Percentiles rank a stretch among this genome's conserved stretches.
Conservation (phyloP, 2,888 invertebrate species). For the Drosophila niveifrons region DNA sequence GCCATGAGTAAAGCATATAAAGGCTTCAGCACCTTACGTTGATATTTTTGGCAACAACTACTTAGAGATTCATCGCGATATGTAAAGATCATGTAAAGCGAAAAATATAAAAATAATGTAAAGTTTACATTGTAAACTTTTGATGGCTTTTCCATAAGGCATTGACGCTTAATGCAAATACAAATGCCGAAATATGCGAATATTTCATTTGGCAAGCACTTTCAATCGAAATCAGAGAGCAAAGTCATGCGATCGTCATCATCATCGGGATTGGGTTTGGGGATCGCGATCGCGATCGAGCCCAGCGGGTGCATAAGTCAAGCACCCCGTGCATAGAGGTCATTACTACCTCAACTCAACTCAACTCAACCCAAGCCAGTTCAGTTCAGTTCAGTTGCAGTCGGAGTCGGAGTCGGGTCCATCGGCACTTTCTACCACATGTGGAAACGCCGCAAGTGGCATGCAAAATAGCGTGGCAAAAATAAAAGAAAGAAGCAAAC, state of each 20-base stretch:
- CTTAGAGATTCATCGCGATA: not conserved
- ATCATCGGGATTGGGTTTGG: not conserved
- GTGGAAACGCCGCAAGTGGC: constrained; percentile 40
- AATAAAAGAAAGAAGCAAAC: not conserved
- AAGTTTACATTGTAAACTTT: not conserved
- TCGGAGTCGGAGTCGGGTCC: constrained; percentile 23
- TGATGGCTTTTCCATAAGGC: not conserved
- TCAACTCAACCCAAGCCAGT: constrained; percentile 38
- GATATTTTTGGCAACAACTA: not conserved
- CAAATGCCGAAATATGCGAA: not conserved
- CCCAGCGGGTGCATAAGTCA: constrained; percentile 60
- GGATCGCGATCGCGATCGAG: not conserved
- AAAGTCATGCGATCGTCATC: constrained; percentile 41
- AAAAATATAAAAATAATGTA: no score
- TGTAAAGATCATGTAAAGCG: not conserved
- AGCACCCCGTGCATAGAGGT: constrained; percentile 69
- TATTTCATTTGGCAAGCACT: not conserved
- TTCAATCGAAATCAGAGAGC: constrained; percentile 1
- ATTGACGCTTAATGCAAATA: not conserved
- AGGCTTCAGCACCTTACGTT: no score
- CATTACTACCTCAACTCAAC: constrained; percentile 68
- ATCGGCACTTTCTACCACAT: constrained; percentile 76
- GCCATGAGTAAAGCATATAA: no score
- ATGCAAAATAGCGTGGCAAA: constrained; percentile 71
- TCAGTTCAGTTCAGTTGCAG: constrained; percentile 8